Evolutionary conservation across 1,140 invertebrate species (phyloP).

Genomic region (Drosophila bipectinata): DNA sequence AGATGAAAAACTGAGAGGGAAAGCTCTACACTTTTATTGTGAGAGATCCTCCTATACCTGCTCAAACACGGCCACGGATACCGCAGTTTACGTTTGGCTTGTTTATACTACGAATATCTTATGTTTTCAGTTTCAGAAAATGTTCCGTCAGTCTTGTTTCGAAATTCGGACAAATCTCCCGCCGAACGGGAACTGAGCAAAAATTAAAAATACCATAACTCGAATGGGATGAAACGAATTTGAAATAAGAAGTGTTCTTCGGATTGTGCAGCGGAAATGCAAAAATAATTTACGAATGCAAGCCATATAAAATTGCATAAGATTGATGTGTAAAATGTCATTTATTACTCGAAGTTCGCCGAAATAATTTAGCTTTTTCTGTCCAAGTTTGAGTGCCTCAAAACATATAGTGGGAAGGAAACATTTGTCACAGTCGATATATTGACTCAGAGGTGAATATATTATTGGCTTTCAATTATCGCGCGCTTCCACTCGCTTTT

Average conservation of each 20-base stretch:
- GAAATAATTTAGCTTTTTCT: constrained; percentile 2
- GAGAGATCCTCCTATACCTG: constrained; percentile 14
- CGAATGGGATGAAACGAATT: constrained; percentile 5
- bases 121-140: constrained; percentile 30
- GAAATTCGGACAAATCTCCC: constrained; percentile 55
- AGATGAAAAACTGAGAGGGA: background rate
- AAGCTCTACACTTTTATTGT: constrained; percentile 9
- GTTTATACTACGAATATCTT: constrained; percentile 31
- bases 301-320: constrained; percentile 61
- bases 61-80: constrained; percentile 13
- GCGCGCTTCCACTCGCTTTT: background rate
- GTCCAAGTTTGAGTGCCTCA: background rate
- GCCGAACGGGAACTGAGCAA: constrained; percentile 29
- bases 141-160: constrained; percentile 56
- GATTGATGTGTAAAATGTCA: constrained; percentile 44
- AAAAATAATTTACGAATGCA: constrained; percentile 29
- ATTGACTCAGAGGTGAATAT: constrained; percentile 62
- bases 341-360: constrained; percentile 12
- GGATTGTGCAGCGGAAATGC: constrained; percentile 36
- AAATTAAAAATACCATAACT: constrained; percentile 44
- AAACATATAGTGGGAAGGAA: constrained; percentile 19
- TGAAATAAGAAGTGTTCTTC: constrained; percentile 9
- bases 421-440: constrained; percentile 28
- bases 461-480: constrained; percentile 1
- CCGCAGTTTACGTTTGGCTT: constrained; percentile 15